Percentiles rank a stretch among this genome's conserved stretches.
Conservation (phyloP, 2,888 invertebrate genomes). For the Orchesella flavescens region DNA sequence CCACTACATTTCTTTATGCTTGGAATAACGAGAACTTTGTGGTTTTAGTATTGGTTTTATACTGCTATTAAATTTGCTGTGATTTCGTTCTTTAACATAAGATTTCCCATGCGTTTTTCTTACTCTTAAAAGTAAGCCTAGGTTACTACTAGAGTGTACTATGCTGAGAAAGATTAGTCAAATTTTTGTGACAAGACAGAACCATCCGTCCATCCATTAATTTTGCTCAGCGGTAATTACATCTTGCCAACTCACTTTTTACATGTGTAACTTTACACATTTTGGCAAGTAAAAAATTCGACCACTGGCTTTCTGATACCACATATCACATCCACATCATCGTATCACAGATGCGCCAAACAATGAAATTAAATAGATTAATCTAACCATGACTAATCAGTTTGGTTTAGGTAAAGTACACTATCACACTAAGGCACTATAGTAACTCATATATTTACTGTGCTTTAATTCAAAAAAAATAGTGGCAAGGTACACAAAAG, state of each 20-base stretch:
- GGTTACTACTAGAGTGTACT: too few species aligned
- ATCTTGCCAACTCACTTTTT: conserved; percentile 10
- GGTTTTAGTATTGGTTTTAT: neutral
- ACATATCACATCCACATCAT: too few species aligned
- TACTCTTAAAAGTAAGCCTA: too few species aligned
- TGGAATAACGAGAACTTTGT: neutral
- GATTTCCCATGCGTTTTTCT: too few species aligned
- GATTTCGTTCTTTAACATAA: too few species aligned
- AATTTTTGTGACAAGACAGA: conserved; percentile 26
- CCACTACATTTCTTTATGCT: too few species aligned
- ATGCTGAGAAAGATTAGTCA: conserved; percentile 1
- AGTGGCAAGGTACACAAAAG: neutral
- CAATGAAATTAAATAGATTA: conserved; percentile 22
- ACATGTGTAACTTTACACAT: neutral
- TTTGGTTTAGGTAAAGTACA: conserved; percentile 6
- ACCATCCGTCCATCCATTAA: conserved; percentile 9
- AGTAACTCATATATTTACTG: neutral
- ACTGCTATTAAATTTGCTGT: too few species aligned
- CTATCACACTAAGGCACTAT: neutral
- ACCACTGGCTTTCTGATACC: neutral
- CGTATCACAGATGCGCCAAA: conserved; percentile 5
- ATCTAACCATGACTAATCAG: conserved; percentile 44
- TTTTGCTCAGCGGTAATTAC: conserved; percentile 12
- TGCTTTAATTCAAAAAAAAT: neutral
- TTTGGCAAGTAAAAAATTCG: conserved; percentile 18